Conservation (phyloP, 2,888 invertebrate species). For the Tineola bisselliella region DNA sequence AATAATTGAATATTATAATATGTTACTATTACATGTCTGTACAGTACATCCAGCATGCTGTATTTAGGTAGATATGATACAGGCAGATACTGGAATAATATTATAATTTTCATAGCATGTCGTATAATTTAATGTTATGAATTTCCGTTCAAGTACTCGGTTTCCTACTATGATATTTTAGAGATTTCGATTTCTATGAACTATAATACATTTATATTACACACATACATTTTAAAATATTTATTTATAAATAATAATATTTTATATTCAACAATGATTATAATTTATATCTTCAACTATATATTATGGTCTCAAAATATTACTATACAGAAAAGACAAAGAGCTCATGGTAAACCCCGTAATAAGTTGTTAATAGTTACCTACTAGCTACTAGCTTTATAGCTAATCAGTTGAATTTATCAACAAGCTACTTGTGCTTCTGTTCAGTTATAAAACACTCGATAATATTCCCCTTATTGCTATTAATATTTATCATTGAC, state of each 20-base stretch:
- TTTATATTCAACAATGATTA: no score
- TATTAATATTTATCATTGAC: not conserved
- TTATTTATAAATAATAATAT: no score
- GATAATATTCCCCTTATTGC: not conserved
- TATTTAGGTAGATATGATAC: not conserved
- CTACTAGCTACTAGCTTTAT: not conserved
- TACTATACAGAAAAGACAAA: not conserved
- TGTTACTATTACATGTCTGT: no score
- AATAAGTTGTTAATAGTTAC: not conserved
- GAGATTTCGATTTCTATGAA: no score
- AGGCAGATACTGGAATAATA: not conserved
- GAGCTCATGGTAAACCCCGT: not conserved
- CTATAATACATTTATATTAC: no score
- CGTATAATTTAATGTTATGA: constrained; percentile 2
- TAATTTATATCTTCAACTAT: no score
- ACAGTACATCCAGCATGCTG: no score
- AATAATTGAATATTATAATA: no score
- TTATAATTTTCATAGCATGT: constrained; percentile 1
- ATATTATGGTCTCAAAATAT: no score
- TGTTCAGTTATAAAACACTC: constrained; percentile 5
- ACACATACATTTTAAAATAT: no score
- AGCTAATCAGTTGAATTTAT: constrained; percentile 2
- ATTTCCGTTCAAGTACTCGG: not conserved
- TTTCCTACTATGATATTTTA: not conserved
- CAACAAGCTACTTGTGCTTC: constrained; percentile 1